These are phyloP conservation scores for Sinohyriopsis cumingii DNA, from an alignment of 2,888 invertebrate species.

Conservation along the genomic window DNA sequence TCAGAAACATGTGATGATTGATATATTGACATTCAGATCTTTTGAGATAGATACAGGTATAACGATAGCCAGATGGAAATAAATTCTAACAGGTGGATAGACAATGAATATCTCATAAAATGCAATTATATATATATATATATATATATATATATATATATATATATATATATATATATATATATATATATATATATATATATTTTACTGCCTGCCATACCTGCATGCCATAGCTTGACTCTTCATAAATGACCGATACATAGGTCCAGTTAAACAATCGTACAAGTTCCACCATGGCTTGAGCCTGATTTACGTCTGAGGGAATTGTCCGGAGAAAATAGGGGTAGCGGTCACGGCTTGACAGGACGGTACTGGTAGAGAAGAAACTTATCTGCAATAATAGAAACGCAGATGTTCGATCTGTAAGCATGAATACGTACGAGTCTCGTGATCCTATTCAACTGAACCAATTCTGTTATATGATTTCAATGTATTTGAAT, in stretches of 20 bases:
- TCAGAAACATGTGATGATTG: too few species aligned
- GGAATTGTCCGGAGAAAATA: slow-evolving; percentile 96
- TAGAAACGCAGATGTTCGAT: not conserved
- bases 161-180: slow-evolving; percentile 14
- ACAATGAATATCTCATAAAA: too few species aligned
- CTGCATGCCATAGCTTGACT: slow-evolving; percentile 96
- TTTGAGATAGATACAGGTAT: too few species aligned
- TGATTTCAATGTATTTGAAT: not conserved
- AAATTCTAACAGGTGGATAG: too few species aligned
- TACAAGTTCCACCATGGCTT: slow-evolving; percentile 95
- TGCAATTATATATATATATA: too few species aligned
- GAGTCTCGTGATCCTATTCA: not conserved
- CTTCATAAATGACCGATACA: slow-evolving; percentile 95
- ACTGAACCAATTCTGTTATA: not conserved
- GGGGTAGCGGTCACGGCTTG: slow-evolving; percentile 94
- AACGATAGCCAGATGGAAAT: too few species aligned
- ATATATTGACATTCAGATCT: too few species aligned
- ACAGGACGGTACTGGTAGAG: slow-evolving; percentile 93
- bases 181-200: not conserved
- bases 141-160: slow-evolving; percentile 14
- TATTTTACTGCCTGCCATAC: slow-evolving; percentile 68
- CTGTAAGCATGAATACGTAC: too few species aligned
- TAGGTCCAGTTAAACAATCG: slow-evolving; percentile 91
- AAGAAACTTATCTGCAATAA: slow-evolving; percentile 90
- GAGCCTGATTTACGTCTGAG: slow-evolving; percentile 90